These are phyloP conservation scores for Platichthys flesus DNA, from an alignment of 2,113 vertebrate species.

Conservation along the genomic window DNA sequence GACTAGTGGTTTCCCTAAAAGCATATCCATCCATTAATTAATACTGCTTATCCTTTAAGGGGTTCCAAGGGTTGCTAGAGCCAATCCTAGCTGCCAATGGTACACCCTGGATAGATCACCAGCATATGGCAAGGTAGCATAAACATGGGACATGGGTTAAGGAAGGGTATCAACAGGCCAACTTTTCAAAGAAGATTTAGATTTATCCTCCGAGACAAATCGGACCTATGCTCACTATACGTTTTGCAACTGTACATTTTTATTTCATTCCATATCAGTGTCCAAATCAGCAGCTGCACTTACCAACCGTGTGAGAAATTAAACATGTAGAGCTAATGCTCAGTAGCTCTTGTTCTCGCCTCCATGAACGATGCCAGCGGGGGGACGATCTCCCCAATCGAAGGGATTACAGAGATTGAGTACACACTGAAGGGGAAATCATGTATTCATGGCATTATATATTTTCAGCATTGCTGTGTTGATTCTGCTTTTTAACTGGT, in stretches of 20 bases:
- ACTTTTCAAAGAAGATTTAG: not conserved
- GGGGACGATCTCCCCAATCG: not conserved
- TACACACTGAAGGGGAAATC: slow-evolving; percentile 35
- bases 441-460: slow-evolving; percentile 55
- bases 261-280: not conserved
- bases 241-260: too few species aligned
- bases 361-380: slow-evolving; percentile 10
- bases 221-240: not conserved
- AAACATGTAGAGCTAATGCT: slow-evolving; percentile 26
- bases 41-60: too few species aligned
- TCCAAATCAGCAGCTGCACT: not conserved
- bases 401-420: slow-evolving; percentile 42
- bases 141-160: not conserved
- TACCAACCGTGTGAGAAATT: not conserved
- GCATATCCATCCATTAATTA: too few species aligned
- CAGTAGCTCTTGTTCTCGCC: slow-evolving; percentile 7
- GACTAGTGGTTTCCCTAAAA: not conserved
- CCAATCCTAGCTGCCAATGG: too few species aligned
- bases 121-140: not conserved
- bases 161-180: not conserved
- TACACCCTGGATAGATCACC: too few species aligned
- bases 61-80: too few species aligned
- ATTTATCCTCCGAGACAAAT: slow-evolving; percentile 3
- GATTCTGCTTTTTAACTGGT: slow-evolving; percentile 54
- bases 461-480: slow-evolving; percentile 30